Percentiles rank a stretch among this genome's conserved stretches.
These are phyloP conservation scores for Mionectes macconnelli DNA, from an alignment of 2,113 vertebrate species.

Conservation along the genomic window DNA sequence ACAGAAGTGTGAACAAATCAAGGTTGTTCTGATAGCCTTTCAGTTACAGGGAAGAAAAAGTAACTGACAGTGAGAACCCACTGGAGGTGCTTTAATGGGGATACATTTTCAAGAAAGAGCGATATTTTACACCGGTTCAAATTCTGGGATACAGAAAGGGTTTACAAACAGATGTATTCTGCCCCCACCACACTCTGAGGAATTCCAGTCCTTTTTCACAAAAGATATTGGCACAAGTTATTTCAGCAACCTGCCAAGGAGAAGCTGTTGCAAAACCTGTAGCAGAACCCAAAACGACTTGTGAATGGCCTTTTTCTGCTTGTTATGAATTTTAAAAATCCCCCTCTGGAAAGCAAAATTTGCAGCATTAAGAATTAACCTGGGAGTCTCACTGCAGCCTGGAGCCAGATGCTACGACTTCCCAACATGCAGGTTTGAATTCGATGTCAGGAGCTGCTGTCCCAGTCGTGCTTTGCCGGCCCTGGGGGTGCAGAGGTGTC, in stretches of 20 bases:
- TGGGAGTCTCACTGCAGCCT: background rate
- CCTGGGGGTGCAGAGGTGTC: background rate
- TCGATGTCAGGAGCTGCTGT: background rate
- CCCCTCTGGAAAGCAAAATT: background rate
- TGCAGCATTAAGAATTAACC: background rate
- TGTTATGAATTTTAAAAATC: background rate
- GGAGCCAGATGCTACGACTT: background rate
- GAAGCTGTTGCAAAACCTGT: background rate
- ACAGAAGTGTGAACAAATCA: constrained; percentile 71
- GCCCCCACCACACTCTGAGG: background rate
- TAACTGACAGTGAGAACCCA: constrained; percentile 47
- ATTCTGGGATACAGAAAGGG: constrained; percentile 10
- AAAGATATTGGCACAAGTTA: background rate
- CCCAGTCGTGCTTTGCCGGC: background rate
- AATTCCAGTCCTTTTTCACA: constrained; percentile 14
- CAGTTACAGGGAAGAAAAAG: constrained; percentile 10
- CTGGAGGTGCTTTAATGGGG: constrained; percentile 31
- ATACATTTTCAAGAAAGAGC: constrained; percentile 12
- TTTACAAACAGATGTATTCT: background rate
- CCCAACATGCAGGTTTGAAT: background rate
- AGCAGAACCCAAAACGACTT: background rate
- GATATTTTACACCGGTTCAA: background rate
- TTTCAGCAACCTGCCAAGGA: background rate
- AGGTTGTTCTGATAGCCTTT: constrained; percentile 29
- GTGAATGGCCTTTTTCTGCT: background rate